phyloP scores from a whole-genome alignment of 2,797 vertebrate genomes.

The Lepilemur septentrionalis region DNA sequence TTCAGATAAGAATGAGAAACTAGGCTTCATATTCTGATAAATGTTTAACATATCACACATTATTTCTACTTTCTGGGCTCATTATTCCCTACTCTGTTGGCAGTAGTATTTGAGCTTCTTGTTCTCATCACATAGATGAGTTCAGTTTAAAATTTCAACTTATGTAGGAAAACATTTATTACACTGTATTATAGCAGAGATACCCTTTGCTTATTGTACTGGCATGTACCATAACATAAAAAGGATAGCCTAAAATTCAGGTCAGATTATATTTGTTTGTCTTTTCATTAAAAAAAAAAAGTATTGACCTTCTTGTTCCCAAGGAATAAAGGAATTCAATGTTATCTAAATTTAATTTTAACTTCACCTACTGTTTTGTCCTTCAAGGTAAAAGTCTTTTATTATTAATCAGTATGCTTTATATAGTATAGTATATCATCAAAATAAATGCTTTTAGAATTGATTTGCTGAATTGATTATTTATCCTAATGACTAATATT shows the following conservation, averaged over 20 bases:
- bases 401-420: not conserved
- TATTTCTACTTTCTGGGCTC: not conserved
- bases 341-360: not conserved
- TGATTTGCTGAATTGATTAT: slow-evolving; percentile 1
- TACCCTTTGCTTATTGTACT: not conserved
- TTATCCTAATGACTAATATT: not conserved
- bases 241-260: not conserved
- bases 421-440: not conserved
- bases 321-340: slow-evolving; percentile 5
- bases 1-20: slow-evolving; percentile 8
- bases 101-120: not conserved
- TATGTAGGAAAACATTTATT: not conserved
- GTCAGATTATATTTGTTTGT: not conserved
- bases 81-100: not conserved
- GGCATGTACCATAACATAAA: not conserved
- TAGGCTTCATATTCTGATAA: not conserved
- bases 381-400: not conserved
- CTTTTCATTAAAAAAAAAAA: not conserved
- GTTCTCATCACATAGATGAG: not conserved
- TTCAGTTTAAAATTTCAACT: slow-evolving; percentile 1
- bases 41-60: not conserved
- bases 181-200: not conserved
- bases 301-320: not conserved
- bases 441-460: slow-evolving; percentile 26
- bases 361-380: not conserved